phyloP scores from a whole-genome alignment of 2,797 vertebrate genomes.

The Garrulus glandarius region DNA sequence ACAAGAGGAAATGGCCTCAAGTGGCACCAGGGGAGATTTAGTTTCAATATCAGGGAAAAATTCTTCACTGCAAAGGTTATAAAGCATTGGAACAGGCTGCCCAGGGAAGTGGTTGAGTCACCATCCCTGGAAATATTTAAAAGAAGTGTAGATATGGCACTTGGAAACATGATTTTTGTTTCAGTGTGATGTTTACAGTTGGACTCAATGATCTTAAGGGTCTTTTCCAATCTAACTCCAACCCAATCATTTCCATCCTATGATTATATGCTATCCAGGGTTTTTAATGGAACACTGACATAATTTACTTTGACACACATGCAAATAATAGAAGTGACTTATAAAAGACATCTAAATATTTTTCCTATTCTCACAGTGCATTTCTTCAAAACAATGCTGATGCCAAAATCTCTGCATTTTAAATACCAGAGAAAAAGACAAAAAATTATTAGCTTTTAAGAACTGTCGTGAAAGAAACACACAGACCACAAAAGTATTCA shows the following conservation, averaged over 20 bases:
- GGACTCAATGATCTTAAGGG: not conserved
- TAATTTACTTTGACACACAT: not conserved
- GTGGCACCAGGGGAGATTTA: not conserved
- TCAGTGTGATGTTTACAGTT: not conserved
- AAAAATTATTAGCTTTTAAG: not conserved
- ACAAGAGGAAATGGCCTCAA: not conserved
- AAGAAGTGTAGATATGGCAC: not conserved
- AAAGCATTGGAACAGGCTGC: not conserved
- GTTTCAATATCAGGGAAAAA: not conserved
- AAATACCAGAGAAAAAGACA: not conserved
- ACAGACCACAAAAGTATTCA: not conserved
- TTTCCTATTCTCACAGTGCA: not conserved
- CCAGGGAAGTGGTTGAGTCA: not conserved
- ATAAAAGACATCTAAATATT: not conserved
- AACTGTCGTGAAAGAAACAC: not conserved
- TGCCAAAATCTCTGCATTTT: not conserved
- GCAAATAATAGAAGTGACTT: not conserved
- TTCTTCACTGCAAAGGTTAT: not conserved
- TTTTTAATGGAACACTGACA: not conserved
- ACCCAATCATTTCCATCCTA: not conserved
- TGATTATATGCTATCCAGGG: not conserved
- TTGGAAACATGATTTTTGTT: not conserved
- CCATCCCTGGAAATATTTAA: not conserved
- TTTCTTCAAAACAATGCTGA: not conserved
- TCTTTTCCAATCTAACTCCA: not conserved